Evolutionary conservation across 2,797 vertebrate genomes (phyloP).

Genomic region (Microcaecilia unicolor): DNA sequence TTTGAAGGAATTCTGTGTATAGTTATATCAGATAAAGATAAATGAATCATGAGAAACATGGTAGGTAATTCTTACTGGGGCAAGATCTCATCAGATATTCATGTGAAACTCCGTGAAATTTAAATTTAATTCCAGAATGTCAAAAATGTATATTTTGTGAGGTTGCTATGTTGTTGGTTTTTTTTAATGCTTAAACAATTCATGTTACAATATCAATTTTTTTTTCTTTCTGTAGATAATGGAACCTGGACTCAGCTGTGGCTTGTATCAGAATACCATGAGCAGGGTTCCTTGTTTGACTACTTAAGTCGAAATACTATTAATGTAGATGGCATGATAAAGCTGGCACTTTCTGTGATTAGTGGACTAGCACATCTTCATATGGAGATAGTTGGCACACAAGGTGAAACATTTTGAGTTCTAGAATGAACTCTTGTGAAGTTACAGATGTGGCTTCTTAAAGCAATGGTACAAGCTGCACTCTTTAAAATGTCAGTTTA

Average conservation of each 20-base stretch:
- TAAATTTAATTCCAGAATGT: too few relatives aligned
- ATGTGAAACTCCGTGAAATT: too few relatives aligned
- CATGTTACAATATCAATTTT: background rate
- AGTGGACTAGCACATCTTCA: constrained; percentile 91
- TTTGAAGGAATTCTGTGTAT: too few relatives aligned
- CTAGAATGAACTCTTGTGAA: background rate
- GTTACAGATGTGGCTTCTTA: background rate
- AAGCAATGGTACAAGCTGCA: too few relatives aligned
- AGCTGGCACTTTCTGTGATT: constrained; percentile 73
- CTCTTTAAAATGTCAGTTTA: too few relatives aligned
- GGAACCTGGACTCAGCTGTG: constrained; percentile 95
- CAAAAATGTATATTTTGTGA: too few relatives aligned
- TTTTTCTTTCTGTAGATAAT: constrained; percentile 61
- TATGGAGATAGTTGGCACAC: constrained; percentile 94
- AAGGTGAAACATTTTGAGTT: constrained; percentile 72
- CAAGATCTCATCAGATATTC: too few relatives aligned
- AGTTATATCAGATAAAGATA: too few relatives aligned
- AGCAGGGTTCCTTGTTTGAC: constrained; percentile 87
- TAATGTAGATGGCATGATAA: constrained; percentile 70
- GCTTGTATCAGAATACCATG: constrained; percentile 94
- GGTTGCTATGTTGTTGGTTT: too few relatives aligned
- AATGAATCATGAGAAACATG: too few relatives aligned
- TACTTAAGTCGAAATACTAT: constrained; percentile 83
- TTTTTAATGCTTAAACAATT: fast-evolving
- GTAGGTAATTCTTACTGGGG: too few relatives aligned